Evolutionary conservation across 2,888 invertebrate genomes (phyloP).

Genomic region (Erpobdella octoculata): DNA sequence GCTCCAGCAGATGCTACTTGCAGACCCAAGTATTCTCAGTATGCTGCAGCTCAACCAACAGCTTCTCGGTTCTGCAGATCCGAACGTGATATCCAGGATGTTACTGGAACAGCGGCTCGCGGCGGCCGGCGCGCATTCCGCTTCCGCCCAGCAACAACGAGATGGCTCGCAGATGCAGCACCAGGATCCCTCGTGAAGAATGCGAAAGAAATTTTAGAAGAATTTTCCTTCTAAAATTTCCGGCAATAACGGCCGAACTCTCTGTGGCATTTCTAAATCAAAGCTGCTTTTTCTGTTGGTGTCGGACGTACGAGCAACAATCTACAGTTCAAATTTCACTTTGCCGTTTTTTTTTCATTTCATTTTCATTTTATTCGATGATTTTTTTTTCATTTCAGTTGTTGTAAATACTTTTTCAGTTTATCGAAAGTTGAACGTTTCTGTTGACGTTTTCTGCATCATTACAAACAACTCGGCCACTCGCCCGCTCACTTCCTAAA

Average conservation of each 20-base stretch:
- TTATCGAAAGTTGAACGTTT: not conserved
- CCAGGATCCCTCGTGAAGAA: not conserved
- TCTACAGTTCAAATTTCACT: not conserved
- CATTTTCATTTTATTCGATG: too few species aligned
- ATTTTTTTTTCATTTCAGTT: too few species aligned
- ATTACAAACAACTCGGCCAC: too few species aligned
- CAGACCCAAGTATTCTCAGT: not conserved
- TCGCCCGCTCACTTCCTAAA: too few species aligned
- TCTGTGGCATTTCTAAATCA: not conserved
- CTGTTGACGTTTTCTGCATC: too few species aligned
- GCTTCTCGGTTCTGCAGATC: not conserved
- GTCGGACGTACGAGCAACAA: not conserved
- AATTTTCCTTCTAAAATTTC: too few species aligned
- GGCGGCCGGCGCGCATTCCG: not conserved
- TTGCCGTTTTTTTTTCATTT: too few species aligned
- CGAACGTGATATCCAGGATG: not conserved
- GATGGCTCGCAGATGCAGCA: not conserved
- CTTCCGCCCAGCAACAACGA: not conserved
- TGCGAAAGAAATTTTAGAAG: too few species aligned
- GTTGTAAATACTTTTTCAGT: slow-evolving; percentile 3
- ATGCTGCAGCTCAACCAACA: not conserved
- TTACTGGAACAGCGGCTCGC: not conserved
- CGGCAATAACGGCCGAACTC: not conserved
- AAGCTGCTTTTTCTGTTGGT: not conserved
- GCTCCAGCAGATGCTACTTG: not conserved